A percentile compares a stretch with the other conserved stretches of the same genome.
These are phyloP conservation scores for Equus quagga DNA, from an alignment of 2,113 vertebrate species.

Conservation along the genomic window DNA sequence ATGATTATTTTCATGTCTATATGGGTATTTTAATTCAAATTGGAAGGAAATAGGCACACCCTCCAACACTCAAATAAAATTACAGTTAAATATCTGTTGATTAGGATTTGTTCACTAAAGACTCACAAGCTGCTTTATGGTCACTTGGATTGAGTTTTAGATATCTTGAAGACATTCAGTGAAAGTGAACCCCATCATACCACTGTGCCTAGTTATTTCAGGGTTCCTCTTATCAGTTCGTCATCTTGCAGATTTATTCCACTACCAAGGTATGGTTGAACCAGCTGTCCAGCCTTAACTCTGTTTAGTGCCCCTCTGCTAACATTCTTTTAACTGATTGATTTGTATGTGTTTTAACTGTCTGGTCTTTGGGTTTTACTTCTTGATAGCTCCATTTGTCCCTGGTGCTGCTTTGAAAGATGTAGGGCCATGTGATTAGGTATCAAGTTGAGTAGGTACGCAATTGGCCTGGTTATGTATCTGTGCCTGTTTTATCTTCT, in stretches of 20 bases:
- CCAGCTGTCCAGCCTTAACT: constrained; percentile 53
- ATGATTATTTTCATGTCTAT: constrained; percentile 20
- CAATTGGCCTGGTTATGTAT: not conserved
- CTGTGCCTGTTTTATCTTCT: constrained; percentile 75
- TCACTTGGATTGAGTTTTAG: not conserved
- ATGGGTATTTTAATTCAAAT: constrained; percentile 39
- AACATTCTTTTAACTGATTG: constrained; percentile 65
- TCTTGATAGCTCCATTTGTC: constrained; percentile 55
- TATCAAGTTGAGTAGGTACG: constrained; percentile 32
- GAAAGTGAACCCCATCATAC: not conserved
- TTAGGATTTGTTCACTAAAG: constrained; percentile 51
- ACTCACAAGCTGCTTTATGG: not conserved
- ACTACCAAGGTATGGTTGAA: not conserved
- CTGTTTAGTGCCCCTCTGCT: constrained; percentile 66
- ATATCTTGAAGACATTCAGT: constrained; percentile 23
- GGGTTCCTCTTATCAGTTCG: not conserved
- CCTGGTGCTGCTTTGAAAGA: constrained; percentile 60
- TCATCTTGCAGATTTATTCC: constrained; percentile 30
- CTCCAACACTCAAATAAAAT: not conserved
- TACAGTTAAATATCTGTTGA: not conserved
- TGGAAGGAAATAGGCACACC: constrained; percentile 45
- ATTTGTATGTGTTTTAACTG: constrained; percentile 52
- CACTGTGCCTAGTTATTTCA: constrained; percentile 46
- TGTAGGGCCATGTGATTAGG: constrained; percentile 47
- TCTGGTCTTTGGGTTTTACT: constrained; percentile 62